Percentiles rank a stretch among this genome's conserved stretches.
These are phyloP conservation scores for Brachyptera putata DNA, from an alignment of 2,888 invertebrate species.

Conservation along the genomic window DNA sequence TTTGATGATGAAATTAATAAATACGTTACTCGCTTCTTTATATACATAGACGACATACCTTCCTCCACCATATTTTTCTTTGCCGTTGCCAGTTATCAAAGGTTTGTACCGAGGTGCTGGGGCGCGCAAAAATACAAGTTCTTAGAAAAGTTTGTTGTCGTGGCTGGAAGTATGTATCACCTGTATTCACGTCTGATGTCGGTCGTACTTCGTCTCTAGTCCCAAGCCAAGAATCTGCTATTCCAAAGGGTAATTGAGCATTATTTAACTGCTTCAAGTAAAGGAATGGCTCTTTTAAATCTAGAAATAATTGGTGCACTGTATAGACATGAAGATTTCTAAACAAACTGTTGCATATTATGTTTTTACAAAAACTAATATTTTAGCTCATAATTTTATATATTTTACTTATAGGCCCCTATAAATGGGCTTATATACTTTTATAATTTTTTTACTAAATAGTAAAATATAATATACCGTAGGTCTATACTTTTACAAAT, in stretches of 20 bases:
- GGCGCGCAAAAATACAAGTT: constrained; percentile 35
- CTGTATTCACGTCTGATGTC: background rate
- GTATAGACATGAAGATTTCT: background rate
- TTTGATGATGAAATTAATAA: too few species aligned
- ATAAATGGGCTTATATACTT: too few species aligned
- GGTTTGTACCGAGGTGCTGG: constrained; percentile 48
- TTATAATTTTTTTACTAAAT: too few species aligned
- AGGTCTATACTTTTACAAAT: too few species aligned
- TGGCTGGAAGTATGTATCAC: constrained; percentile 24
- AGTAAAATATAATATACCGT: too few species aligned
- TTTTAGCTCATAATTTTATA: too few species aligned
- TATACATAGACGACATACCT: too few species aligned
- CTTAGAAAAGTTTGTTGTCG: constrained; percentile 33
- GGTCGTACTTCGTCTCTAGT: background rate
- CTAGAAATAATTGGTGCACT: constrained; percentile 27
- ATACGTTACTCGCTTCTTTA: too few species aligned
- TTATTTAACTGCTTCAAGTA: constrained; percentile 43
- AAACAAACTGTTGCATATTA: too few species aligned
- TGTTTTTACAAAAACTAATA: too few species aligned
- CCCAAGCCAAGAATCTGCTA: constrained; percentile 42
- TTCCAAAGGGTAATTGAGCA: constrained; percentile 47
- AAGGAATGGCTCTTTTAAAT: constrained; percentile 37
- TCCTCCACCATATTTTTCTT: constrained; percentile 82
- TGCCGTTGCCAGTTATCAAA: constrained; percentile 73
- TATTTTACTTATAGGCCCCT: too few species aligned